Conservation (phyloP, 1,140 invertebrate species). For the Drosophila sturtevanti region DNA sequence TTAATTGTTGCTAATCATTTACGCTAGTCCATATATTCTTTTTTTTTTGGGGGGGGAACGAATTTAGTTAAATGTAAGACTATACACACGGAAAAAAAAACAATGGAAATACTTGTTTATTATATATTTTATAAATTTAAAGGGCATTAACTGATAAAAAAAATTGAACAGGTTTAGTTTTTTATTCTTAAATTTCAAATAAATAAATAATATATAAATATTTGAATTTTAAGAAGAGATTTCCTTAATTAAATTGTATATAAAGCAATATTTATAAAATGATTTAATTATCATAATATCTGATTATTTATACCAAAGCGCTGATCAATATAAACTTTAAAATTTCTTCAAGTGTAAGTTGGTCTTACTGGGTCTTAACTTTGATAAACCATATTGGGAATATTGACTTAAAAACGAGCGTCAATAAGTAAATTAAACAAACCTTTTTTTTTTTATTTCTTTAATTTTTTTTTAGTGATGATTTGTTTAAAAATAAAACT, state of each 20-base stretch:
- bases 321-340: background rate
- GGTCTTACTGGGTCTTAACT: background rate
- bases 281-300: no score
- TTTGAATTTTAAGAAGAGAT: no score
- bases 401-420: slow-evolving; percentile 41
- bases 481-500: slow-evolving; percentile 44
- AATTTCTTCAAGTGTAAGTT: background rate
- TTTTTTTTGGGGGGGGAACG: background rate
- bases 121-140: no score
- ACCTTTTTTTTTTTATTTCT: slow-evolving; percentile 26
- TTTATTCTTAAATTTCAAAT: no score
- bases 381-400: slow-evolving; percentile 15
- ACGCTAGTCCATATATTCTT: slow-evolving; percentile 35
- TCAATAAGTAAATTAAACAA: slow-evolving; percentile 69
- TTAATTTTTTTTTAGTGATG: background rate
- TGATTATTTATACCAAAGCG: background rate
- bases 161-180: no score
- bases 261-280: no score
- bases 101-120: no score
- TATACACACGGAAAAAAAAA: background rate
- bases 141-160: no score
- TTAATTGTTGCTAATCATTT: slow-evolving; percentile 69
- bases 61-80: background rate
- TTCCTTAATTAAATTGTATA: no score
- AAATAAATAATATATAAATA: no score